Percentiles rank a stretch among this genome's conserved stretches.
These are phyloP conservation scores for Acrobasis repandana DNA, from an alignment of 2,888 invertebrate species.

Conservation along the genomic window DNA sequence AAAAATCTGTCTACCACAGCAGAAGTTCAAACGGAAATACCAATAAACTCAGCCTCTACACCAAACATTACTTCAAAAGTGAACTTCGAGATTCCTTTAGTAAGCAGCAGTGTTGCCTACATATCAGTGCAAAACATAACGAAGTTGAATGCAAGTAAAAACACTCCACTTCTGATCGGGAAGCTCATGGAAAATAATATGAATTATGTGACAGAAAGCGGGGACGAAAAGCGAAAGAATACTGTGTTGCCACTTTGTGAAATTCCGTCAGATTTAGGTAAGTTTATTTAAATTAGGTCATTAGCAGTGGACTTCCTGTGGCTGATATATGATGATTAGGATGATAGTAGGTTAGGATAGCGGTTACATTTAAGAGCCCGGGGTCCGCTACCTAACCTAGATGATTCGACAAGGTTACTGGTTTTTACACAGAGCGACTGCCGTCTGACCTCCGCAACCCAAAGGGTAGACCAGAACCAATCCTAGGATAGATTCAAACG, in stretches of 20 bases:
- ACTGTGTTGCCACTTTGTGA: conserved; percentile 79
- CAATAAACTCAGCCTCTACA: conserved; percentile 29
- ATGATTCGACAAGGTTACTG: too few relatives aligned
- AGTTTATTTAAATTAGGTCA: conserved; percentile 48
- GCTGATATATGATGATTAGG: too few relatives aligned
- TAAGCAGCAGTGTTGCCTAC: conserved; percentile 30
- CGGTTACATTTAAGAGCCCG: too few relatives aligned
- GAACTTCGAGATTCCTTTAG: conserved; percentile 22
- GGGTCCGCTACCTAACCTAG: too few relatives aligned
- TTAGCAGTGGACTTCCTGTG: too few relatives aligned
- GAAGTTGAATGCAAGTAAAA: conserved; percentile 39
- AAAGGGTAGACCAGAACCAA: too few relatives aligned
- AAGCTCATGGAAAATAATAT: conserved; percentile 59
- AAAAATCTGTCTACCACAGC: conserved; percentile 44
- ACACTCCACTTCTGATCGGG: conserved; percentile 52
- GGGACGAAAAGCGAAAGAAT: conserved; percentile 48
- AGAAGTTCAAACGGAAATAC: conserved; percentile 38
- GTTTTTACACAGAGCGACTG: too few relatives aligned
- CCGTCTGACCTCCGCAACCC: too few relatives aligned
- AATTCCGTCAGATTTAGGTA: conserved; percentile 86
- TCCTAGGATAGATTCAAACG: too few relatives aligned
- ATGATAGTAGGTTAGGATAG: too few relatives aligned
- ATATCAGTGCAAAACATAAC: conserved; percentile 40
- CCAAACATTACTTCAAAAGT: background rate
- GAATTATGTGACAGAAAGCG: conserved; percentile 54